Evolutionary conservation across 2,113 vertebrate genomes (phyloP).

Genomic region (Stomatorhinus ivindoensis): DNA sequence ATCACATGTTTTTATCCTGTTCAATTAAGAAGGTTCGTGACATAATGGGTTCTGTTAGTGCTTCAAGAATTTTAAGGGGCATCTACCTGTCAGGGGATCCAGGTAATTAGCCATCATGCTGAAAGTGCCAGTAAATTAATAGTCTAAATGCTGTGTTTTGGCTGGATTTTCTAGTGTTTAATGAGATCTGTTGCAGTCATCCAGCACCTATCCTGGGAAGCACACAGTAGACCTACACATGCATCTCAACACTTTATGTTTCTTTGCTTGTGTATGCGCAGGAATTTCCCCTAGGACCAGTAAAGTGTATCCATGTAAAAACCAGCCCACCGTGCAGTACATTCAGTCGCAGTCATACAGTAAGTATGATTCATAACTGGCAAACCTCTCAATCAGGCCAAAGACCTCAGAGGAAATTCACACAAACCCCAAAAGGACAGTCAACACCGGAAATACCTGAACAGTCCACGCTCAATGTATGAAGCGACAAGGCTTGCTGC

Average conservation of each 20-base stretch:
- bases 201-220: neutral
- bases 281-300: neutral
- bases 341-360: neutral
- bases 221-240: neutral
- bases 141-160: neutral
- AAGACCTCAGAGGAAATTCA: neutral
- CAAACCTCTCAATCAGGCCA: neutral
- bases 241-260: neutral
- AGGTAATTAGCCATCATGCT: neutral
- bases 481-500: neutral
- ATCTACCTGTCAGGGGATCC: neutral
- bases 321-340: neutral
- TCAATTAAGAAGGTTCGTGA: neutral
- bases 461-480: neutral
- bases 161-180: neutral
- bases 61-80: neutral
- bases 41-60: neutral
- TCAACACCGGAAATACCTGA: neutral
- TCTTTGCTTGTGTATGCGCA: neutral
- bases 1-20: neutral
- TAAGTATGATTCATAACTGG: neutral
- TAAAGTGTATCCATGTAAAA: neutral
- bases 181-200: neutral
- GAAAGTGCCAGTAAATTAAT: neutral
- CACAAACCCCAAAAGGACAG: neutral